Evolutionary conservation across 2,888 invertebrate genomes (phyloP).

Genomic region (Sthenelais limicola): DNA sequence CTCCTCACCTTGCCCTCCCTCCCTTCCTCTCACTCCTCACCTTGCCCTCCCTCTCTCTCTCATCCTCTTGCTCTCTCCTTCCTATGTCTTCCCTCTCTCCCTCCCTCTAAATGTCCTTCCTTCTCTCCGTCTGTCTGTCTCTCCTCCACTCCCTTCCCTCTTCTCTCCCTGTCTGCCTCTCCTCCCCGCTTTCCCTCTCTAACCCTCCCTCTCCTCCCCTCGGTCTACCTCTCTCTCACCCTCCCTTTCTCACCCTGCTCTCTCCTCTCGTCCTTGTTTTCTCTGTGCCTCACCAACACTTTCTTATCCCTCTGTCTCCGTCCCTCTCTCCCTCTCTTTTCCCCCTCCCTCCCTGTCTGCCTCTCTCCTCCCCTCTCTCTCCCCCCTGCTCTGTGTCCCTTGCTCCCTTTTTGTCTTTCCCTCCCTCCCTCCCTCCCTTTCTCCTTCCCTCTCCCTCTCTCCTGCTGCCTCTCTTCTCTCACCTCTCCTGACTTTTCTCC

Average conservation of each 20-base stretch:
- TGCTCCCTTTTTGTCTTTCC: too few relatives aligned
- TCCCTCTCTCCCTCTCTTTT: too few relatives aligned
- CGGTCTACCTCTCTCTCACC: background rate
- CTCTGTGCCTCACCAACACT: too few relatives aligned
- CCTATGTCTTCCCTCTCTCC: background rate
- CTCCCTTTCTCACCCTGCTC: background rate
- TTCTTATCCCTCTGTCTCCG: too few relatives aligned
- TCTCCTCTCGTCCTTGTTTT: too few relatives aligned
- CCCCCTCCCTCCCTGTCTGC: too few relatives aligned
- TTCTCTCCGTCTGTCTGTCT: background rate
- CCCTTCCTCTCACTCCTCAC: background rate
- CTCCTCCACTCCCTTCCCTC: background rate
- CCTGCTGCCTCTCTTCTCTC: background rate
- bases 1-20: background rate
- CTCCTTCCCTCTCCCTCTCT: background rate
- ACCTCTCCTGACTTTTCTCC: too few relatives aligned
- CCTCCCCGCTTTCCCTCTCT: background rate
- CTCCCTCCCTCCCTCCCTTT: background rate
- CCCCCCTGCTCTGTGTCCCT: too few relatives aligned
- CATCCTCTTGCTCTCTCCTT: background rate
- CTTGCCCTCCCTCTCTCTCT: background rate
- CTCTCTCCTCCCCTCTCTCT: too few relatives aligned
- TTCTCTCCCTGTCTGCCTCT: background rate
- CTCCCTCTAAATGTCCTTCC: background rate
- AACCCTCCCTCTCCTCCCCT: background rate